Evolutionary conservation across 2,113 vertebrate species (phyloP).

Genomic region (Malaclemys terrapin): DNA sequence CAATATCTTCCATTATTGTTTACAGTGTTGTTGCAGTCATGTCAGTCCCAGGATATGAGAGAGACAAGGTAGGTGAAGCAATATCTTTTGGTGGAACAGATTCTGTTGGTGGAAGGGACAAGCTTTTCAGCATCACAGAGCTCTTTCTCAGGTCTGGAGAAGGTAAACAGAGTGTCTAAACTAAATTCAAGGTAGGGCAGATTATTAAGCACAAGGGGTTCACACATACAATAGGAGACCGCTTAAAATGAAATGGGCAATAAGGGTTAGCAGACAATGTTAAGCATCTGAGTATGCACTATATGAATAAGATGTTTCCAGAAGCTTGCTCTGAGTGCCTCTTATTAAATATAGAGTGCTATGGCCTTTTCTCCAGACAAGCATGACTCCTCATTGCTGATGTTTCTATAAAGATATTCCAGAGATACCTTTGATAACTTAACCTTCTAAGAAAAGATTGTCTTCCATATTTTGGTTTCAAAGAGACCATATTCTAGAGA

Average conservation of each 20-base stretch:
- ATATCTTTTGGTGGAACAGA: too few relatives aligned
- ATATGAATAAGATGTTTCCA: not conserved
- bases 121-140: not conserved
- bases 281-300: not conserved
- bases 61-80: not conserved
- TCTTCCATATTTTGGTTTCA: slow-evolving; percentile 3
- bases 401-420: not conserved
- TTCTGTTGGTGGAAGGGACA: not conserved
- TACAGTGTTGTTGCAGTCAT: not conserved
- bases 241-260: not conserved
- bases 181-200: not conserved
- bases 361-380: not conserved
- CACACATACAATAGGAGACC: too few relatives aligned
- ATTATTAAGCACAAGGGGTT: not conserved
- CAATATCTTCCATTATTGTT: not conserved
- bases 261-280: not conserved
- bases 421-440: not conserved
- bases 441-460: not conserved
- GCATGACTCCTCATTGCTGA: not conserved
- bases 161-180: not conserved
- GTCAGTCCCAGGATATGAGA: not conserved
- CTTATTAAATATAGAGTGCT: rapidly evolving
- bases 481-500: not conserved
- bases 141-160: not conserved
- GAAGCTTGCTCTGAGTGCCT: not conserved